Percentiles rank a stretch among this genome's conserved stretches.
These are phyloP conservation scores for Lutjanus campechanus DNA, from an alignment of 2,797 vertebrate species.

Conservation along the genomic window DNA sequence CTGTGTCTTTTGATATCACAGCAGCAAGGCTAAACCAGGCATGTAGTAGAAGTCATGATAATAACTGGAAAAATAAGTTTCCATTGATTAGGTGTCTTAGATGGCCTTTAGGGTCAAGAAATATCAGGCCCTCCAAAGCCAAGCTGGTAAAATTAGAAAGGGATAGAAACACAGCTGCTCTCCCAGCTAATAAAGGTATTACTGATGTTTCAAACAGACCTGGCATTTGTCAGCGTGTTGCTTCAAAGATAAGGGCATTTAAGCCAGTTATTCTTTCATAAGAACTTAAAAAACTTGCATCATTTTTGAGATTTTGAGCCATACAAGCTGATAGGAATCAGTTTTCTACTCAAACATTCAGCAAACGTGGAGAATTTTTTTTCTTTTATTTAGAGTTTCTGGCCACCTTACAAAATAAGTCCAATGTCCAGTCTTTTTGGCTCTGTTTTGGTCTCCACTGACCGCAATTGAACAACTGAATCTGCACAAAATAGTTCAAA, in stretches of 20 bases:
- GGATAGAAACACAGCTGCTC: slow-evolving; percentile 35
- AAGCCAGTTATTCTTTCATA: slow-evolving; percentile 13
- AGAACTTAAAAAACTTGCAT: neutral
- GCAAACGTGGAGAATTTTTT: neutral
- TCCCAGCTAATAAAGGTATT: slow-evolving; percentile 37
- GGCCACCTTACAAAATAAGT: neutral
- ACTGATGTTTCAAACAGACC: slow-evolving; percentile 9
- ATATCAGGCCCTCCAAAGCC: slow-evolving; percentile 24
- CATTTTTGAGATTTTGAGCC: slow-evolving; percentile 8
- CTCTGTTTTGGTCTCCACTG: neutral
- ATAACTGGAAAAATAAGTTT: slow-evolving; percentile 42
- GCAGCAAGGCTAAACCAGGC: neutral
- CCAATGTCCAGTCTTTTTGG: neutral
- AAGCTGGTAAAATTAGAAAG: slow-evolving; percentile 52
- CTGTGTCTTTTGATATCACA: slow-evolving; percentile 19
- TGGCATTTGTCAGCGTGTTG: neutral
- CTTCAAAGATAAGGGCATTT: slow-evolving; percentile 1
- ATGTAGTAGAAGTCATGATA: slow-evolving; percentile 3
- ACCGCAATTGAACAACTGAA: neutral
- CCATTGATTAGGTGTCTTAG: slow-evolving; percentile 23
- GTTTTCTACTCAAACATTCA: neutral
- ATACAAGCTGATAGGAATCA: neutral
- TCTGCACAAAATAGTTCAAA: too few species aligned
- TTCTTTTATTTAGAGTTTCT: slow-evolving; percentile 1
- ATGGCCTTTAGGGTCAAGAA: slow-evolving; percentile 41